These are phyloP conservation scores for Notospermus geniculatus DNA, from an alignment of 1,140 invertebrate genomes.

Conservation along the genomic window DNA sequence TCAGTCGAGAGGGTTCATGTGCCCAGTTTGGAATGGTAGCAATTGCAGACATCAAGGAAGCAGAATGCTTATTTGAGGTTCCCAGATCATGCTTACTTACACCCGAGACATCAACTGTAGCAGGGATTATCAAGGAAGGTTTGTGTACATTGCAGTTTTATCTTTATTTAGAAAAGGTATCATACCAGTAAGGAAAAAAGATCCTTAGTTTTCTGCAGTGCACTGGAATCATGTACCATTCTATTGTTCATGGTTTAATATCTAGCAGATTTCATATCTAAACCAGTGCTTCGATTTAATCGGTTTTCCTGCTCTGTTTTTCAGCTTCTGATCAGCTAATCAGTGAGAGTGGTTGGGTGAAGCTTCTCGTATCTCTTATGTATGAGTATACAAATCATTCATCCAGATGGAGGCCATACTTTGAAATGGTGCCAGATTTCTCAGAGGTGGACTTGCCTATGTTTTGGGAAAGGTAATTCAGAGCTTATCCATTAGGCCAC, in stretches of 20 bases:
- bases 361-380: slow-evolving; percentile 46
- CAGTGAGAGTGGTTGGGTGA: slow-evolving; percentile 52
- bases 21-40: slow-evolving; percentile 54
- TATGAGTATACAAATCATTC: slow-evolving; percentile 49
- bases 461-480: slow-evolving; percentile 55
- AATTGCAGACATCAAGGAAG: slow-evolving; percentile 37
- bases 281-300: background rate
- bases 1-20: slow-evolving; percentile 35
- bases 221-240: background rate
- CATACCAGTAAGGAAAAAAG: background rate
- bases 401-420: slow-evolving; percentile 53
- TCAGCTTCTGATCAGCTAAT: slow-evolving; percentile 31
- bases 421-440: slow-evolving; percentile 53
- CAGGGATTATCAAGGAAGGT: slow-evolving; percentile 42
- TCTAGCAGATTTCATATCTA: background rate
- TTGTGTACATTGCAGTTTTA: slow-evolving; percentile 3
- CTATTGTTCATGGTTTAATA: background rate
- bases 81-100: slow-evolving; percentile 35
- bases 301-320: slow-evolving; percentile 13
- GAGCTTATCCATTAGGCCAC: too few species aligned
- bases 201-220: background rate
- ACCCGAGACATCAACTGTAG: slow-evolving; percentile 39
- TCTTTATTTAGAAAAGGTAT: background rate
- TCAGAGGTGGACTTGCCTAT: slow-evolving; percentile 52
- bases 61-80: slow-evolving; percentile 49